phyloP scores from a whole-genome alignment of 2,888 invertebrate species.

The Phengaris alcon region DNA sequence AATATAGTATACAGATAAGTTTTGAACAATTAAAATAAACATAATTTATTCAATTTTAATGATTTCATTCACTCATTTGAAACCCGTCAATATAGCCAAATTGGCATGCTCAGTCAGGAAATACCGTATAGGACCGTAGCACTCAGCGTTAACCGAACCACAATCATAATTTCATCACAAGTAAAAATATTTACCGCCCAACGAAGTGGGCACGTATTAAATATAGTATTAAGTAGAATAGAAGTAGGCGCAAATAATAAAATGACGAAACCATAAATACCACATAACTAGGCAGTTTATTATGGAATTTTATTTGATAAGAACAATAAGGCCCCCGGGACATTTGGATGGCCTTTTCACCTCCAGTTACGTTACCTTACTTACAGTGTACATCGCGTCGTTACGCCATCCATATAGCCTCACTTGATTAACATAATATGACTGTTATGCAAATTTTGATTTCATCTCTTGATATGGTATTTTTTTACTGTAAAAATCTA shows the following conservation, averaged over 20 bases:
- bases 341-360: slow-evolving; percentile 10
- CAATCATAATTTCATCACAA: no score
- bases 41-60: no score
- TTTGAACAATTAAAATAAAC: no score
- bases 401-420: background rate
- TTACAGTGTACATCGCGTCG: background rate
- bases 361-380: background rate
- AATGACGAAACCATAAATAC: slow-evolving; percentile 15
- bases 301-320: slow-evolving; percentile 24
- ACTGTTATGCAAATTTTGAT: slow-evolving; percentile 4
- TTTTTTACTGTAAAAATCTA: background rate
- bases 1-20: no score
- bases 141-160: no score
- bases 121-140: no score
- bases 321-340: slow-evolving; percentile 18
- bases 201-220: background rate
- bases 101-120: no score
- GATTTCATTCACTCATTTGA: no score
- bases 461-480: background rate
- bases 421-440: slow-evolving; percentile 1
- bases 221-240: background rate
- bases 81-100: no score
- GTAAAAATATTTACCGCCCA: no score
- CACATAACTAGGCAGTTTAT: slow-evolving; percentile 12
- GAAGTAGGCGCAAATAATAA: background rate